Base-by-base conservation (phyloP, 2,797 vertebrate species). In the Gallinago solitaria region DNA sequence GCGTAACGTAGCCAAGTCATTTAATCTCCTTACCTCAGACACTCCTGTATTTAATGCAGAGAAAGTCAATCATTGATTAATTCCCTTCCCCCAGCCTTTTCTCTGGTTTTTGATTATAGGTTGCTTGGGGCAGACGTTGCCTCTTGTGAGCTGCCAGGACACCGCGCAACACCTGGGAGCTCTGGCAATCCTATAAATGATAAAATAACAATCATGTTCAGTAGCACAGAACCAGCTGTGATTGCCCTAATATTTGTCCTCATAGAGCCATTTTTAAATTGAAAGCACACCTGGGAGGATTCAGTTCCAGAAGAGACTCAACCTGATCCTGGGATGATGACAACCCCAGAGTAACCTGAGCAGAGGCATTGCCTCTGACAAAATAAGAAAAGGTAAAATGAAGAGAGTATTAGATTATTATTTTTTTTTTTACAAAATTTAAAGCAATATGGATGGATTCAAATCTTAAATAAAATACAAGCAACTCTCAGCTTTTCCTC, bases 191-290 rank as follows among this genome's bases (percentile, higher is more conserved):
- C 54, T 41, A 5, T 92, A 75, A 89, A 80, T 61, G 83, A 71
- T 85, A 87, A 80, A 94, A 93, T 93, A 95, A 87, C 70, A 64
- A 93, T 77, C 82, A 90, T 64, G 60, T 90, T 89, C 81, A 53
- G 43, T 69, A 78, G 65, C 77, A 74, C 28, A 68, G 80, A 80
- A 92, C 53, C 93, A 96, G 93, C 86, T 96, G 93, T 87, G 88
- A 85, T 94, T 93, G 37, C 79, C 92, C 75, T 95, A 93, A 93
- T 92, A 91, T 89, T 96, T 97, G 89, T 96, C 95, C 76, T 96
- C 81, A 17, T 12, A 85, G 94, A 96, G 57, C 89, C 2, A 89
- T 91, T 94, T 95, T 94, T 75, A 93, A 84, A 85, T 63, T 94
- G 88, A 96, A 89, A 85, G 86, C 82, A 94, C 93, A 96, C 92